These are phyloP conservation scores for Sibirionetta formosa DNA, from an alignment of 2,797 vertebrate genomes.

Conservation along the genomic window DNA sequence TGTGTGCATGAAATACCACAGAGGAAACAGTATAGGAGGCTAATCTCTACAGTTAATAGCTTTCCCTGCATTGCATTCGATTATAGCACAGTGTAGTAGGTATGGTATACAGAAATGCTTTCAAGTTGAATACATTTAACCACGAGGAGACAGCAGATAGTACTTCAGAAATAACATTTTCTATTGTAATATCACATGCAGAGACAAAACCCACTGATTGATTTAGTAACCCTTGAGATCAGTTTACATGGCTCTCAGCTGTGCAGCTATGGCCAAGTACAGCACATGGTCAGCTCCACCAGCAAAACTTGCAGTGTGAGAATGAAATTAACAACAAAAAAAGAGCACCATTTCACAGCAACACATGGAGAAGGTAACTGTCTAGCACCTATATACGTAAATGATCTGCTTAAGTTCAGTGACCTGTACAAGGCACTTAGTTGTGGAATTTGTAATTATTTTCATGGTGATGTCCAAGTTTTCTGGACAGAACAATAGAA, in stretches of 20 bases:
- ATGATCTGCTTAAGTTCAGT: not conserved
- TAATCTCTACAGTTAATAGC: not conserved
- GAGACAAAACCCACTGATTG: not conserved
- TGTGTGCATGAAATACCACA: not conserved
- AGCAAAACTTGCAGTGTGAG: not conserved
- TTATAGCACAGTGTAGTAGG: not conserved
- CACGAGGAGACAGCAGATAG: not conserved
- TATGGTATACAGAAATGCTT: not conserved
- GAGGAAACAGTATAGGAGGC: not conserved
- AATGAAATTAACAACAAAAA: not conserved
- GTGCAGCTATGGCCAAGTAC: not conserved
- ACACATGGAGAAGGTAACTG: not conserved
- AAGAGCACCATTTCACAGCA: not conserved
- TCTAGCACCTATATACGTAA: not conserved
- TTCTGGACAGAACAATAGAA: not conserved
- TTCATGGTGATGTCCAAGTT: not conserved
- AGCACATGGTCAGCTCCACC: not conserved
- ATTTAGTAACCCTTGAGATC: not conserved
- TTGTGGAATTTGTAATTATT: not conserved
- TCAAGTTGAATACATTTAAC: not conserved
- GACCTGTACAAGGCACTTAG: not conserved
- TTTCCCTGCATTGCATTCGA: not conserved
- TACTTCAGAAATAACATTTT: not conserved
- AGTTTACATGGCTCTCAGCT: not conserved
- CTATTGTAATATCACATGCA: not conserved